A percentile compares a stretch with the other conserved stretches of the same genome.
Evolutionary conservation across 2,113 vertebrate genomes (phyloP).

Genomic region (Meles meles): DNA sequence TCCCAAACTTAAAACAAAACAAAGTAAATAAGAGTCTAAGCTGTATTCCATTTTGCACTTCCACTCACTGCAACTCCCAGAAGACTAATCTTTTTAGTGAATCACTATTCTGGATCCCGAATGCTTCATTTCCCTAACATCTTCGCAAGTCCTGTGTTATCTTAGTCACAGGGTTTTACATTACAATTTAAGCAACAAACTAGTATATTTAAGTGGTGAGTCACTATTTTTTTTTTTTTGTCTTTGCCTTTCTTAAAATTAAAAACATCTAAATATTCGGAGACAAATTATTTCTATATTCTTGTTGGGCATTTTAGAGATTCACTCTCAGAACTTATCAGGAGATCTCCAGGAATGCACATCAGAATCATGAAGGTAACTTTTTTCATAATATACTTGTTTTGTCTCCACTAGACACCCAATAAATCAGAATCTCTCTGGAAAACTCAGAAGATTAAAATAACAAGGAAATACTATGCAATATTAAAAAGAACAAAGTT

Average conservation of each 20-base stretch:
- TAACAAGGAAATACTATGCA: not conserved
- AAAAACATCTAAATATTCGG: constrained; percentile 30
- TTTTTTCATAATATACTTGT: constrained; percentile 10
- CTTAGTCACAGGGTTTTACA: not conserved
- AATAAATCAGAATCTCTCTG: constrained; percentile 1
- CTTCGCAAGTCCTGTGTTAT: not conserved
- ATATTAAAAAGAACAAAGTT: constrained; percentile 9
- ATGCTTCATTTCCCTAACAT: not conserved
- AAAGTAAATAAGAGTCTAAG: constrained; percentile 14
- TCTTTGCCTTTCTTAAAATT: not conserved
- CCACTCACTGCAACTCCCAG: not conserved
- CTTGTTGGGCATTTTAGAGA: not conserved
- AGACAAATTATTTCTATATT: constrained; percentile 37
- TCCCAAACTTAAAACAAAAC: constrained; percentile 7
- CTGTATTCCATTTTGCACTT: not conserved
- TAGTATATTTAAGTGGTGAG: not conserved
- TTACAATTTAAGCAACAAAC: not conserved
- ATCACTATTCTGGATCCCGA: not conserved
- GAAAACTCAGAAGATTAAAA: constrained; percentile 27
- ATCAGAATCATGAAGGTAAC: not conserved
- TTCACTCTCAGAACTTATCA: constrained; percentile 12
- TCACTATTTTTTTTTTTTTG: not conserved
- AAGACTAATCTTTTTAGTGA: not conserved
- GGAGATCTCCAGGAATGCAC: not conserved
- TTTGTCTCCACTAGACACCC: not conserved